Conservation (phyloP, 2,797 vertebrate species). For the Lithobates pipiens region DNA sequence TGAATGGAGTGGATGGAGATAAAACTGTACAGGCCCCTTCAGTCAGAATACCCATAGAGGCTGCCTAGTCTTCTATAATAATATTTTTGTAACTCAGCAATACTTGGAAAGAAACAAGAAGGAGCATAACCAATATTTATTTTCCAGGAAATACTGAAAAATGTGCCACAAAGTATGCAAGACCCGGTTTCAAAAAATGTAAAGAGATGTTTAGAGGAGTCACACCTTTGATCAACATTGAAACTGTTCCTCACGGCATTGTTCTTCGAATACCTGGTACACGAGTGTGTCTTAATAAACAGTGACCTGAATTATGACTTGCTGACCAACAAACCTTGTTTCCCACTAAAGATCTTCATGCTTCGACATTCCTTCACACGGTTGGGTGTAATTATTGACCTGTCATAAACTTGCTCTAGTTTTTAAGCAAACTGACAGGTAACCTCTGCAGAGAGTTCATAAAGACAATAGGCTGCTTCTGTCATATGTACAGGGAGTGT, state of each 20-base stretch:
- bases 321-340: conserved; percentile 41
- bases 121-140: too few relatives aligned
- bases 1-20: too few relatives aligned
- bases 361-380: neutral
- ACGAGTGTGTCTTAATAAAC: neutral
- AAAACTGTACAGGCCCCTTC: too few relatives aligned
- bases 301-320: conserved; percentile 15
- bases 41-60: too few relatives aligned
- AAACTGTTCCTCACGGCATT: conserved; percentile 40
- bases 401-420: conserved; percentile 33
- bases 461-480: conserved; percentile 28
- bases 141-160: too few relatives aligned
- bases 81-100: too few relatives aligned
- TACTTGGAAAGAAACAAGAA: too few relatives aligned
- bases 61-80: too few relatives aligned
- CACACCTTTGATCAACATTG: conserved; percentile 22
- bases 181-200: neutral
- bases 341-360: conserved; percentile 10
- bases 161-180: too few relatives aligned
- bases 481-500: conserved; percentile 1
- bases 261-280: conserved; percentile 45
- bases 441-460: conserved; percentile 20
- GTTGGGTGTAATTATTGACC: conserved; percentile 13
- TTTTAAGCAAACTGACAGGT: conserved; percentile 28
- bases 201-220: neutral